Evolutionary conservation across 2,888 invertebrate species (phyloP).

Genomic region (Hirtodrosophila alboralis): DNA sequence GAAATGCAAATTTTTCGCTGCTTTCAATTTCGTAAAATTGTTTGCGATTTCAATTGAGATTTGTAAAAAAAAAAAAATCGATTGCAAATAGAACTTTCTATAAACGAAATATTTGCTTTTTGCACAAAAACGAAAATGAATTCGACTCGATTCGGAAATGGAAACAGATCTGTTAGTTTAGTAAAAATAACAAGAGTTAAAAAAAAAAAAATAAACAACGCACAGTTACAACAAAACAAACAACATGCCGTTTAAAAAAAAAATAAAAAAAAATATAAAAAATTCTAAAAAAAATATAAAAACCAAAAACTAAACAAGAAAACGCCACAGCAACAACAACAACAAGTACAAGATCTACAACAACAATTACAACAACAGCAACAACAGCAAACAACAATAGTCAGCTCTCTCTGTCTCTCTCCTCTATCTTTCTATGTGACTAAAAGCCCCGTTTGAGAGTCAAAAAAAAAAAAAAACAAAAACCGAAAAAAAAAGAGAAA

Average conservation of each 20-base stretch:
- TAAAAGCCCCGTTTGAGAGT: slow-evolving; percentile 49
- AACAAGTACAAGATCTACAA: slow-evolving; percentile 7
- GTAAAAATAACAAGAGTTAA: slow-evolving; percentile 4
- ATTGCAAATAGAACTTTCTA: too few relatives aligned
- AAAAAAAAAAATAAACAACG: slow-evolving; percentile 9
- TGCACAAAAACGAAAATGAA: too few relatives aligned
- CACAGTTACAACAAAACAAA: slow-evolving; percentile 17
- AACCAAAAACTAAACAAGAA: slow-evolving; percentile 22
- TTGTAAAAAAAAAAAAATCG: too few relatives aligned
- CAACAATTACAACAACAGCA: slow-evolving; percentile 19
- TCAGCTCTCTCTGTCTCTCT: slow-evolving; percentile 24
- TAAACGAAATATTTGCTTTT: too few relatives aligned
- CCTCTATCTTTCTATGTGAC: slow-evolving; percentile 49
- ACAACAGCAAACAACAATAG: slow-evolving; percentile 29
- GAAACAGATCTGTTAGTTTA: too few relatives aligned
- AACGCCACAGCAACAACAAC: slow-evolving; percentile 14
- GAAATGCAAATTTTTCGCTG: too few relatives aligned
- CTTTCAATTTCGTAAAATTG: too few relatives aligned
- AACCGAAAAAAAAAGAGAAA: too few relatives aligned
- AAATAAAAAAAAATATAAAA: slow-evolving; percentile 14
- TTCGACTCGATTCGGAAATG: too few relatives aligned
- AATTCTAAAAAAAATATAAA: slow-evolving; percentile 5
- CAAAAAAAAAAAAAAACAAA: too few relatives aligned
- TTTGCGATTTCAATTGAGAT: too few relatives aligned
- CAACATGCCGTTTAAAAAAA: slow-evolving; percentile 12